A percentile compares a stretch with the other conserved stretches of the same genome.
Evolutionary conservation across 2,113 vertebrate species (phyloP).

Genomic region (Hystrix brachyura): DNA sequence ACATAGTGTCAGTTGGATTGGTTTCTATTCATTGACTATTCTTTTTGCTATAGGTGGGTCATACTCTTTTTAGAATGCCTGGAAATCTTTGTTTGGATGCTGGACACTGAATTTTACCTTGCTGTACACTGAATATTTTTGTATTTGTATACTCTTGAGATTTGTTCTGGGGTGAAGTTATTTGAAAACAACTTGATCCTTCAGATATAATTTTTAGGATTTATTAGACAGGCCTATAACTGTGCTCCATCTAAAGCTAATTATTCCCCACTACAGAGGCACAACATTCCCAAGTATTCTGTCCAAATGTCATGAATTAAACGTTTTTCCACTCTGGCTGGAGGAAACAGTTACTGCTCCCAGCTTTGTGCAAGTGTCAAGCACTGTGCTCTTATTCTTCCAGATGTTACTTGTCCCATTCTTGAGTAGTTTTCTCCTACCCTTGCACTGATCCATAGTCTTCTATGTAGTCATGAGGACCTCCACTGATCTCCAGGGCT

Average conservation of each 20-base stretch:
- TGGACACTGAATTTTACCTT: background rate
- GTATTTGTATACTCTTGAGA: background rate
- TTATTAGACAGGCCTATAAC: background rate
- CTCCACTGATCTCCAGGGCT: background rate
- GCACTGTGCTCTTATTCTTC: background rate
- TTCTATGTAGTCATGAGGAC: background rate
- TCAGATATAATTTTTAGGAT: background rate
- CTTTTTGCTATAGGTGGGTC: background rate
- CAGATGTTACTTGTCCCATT: background rate
- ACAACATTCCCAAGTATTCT: background rate
- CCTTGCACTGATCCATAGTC: background rate
- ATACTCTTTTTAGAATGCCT: background rate
- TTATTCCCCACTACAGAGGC: background rate
- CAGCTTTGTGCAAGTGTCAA: background rate
- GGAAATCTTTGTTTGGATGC: background rate
- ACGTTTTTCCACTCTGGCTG: background rate
- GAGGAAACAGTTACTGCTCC: background rate
- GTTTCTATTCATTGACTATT: background rate
- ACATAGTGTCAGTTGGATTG: background rate
- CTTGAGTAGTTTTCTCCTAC: background rate
- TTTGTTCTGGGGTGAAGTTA: background rate
- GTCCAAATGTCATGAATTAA: background rate
- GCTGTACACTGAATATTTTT: background rate
- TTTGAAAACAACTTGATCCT: background rate
- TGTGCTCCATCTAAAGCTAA: background rate